phyloP scores from a whole-genome alignment of 2,888 invertebrate species.

The Palloptera scutellata region DNA sequence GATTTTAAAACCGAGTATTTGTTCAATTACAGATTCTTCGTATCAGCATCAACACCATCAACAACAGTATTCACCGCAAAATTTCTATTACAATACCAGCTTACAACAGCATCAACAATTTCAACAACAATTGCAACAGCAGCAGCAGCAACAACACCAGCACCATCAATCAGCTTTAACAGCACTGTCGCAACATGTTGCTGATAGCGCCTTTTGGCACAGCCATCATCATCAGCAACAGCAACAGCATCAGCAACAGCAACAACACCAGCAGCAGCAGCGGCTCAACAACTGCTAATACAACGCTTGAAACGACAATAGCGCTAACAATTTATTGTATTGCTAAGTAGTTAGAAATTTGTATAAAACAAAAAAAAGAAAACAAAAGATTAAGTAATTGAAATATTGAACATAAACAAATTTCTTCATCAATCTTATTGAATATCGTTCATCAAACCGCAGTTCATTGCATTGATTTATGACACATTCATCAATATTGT shows the following conservation, averaged over 20 bases:
- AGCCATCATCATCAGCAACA: conserved; percentile 22
- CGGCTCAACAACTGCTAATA: conserved; percentile 13
- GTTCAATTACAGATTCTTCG: too few species aligned
- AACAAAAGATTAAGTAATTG: too few species aligned
- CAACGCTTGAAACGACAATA: conserved; percentile 14
- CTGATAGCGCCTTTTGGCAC: conserved; percentile 23
- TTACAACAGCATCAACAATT: conserved; percentile 15
- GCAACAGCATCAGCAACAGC: conserved; percentile 24
- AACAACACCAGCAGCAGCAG: conserved; percentile 11
- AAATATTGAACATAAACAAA: too few species aligned
- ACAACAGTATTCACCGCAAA: conserved; percentile 22
- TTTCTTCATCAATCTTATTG: too few species aligned
- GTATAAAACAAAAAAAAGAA: too few species aligned
- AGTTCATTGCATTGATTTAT: not conserved
- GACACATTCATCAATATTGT: too few species aligned
- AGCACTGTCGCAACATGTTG: conserved; percentile 30
- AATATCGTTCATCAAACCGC: too few species aligned
- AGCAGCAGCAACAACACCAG: conserved; percentile 25
- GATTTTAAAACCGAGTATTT: too few species aligned
- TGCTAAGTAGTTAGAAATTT: too few species aligned
- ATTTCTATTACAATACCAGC: conserved; percentile 27
- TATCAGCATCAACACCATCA: conserved; percentile 23
- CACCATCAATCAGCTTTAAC: conserved; percentile 33
- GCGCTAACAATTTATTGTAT: not conserved
- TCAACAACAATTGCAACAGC: conserved; percentile 28